phyloP scores from a whole-genome alignment of 2,888 invertebrate species.

The Drosophila robusta region DNA sequence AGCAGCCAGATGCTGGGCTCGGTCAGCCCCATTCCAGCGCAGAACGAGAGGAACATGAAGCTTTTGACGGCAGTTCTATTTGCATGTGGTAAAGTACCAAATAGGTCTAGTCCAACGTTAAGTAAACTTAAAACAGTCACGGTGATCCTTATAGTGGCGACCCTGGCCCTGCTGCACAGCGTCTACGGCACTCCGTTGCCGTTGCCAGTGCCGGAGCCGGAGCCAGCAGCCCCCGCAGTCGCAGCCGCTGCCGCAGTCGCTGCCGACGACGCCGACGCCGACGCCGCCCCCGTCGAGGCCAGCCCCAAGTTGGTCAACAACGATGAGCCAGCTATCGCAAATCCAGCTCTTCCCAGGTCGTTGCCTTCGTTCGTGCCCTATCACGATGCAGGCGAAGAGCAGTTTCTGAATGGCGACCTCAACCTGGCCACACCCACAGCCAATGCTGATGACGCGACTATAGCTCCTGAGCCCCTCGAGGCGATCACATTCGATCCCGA shows the following conservation, averaged over 20 bases:
- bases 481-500: not conserved
- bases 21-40: conserved; percentile 2
- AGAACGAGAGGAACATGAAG: conserved; percentile 53
- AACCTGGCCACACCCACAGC: too few relatives aligned
- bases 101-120: conserved; percentile 15
- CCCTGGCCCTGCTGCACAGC: conserved; percentile 52
- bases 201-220: conserved; percentile 1
- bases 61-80: conserved; percentile 50
- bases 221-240: not conserved
- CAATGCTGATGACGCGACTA: too few relatives aligned
- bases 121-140: conserved; percentile 56
- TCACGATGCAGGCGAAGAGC: too few relatives aligned
- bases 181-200: conserved; percentile 42
- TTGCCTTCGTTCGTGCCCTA: too few relatives aligned
- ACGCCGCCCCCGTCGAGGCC: too few relatives aligned
- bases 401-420: not conserved
- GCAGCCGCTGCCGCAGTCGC: not conserved
- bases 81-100: conserved; percentile 57
- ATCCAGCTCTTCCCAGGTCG: not conserved
- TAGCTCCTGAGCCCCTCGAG: too few relatives aligned
- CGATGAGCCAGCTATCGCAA: not conserved
- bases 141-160: conserved; percentile 57
- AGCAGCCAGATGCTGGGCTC: conserved; percentile 7
- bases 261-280: too few relatives aligned
- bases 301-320: not conserved